Base-by-base conservation (phyloP, 2,888 invertebrate genomes). In the Sylvicola fuscatus region DNA sequence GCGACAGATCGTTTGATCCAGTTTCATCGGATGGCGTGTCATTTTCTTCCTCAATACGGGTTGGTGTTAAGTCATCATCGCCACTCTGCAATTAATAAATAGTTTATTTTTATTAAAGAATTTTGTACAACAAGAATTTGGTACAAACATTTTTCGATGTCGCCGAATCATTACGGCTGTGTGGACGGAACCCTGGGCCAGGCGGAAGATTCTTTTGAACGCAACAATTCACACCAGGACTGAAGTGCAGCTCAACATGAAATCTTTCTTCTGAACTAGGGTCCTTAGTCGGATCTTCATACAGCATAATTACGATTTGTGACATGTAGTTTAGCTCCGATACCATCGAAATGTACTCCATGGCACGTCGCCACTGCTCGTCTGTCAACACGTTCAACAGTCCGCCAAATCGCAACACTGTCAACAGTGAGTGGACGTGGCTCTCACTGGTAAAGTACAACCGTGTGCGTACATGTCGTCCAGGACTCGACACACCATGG, bases 321-420 rank as follows among this genome's bases (percentile, higher is more conserved):
- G 95, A 93, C 87, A 98, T 90, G 60, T 98, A 98, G 64, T 98
- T 98, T 21, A 98, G 69, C 58, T 98, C 98, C 0, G 95, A 89
- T 5, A 97, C 93, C 70, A 89, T 87, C 14, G 86, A 86, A 15
- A 98, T 81, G 54, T 97, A 99, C 52, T 97, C 90, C 92, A 97
- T 92, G 0, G 98, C 97, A 40, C 95, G 71, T 11, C 83, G 74
- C 98, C 98, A 99, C 53, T 98, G 97, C 54, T 93, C 90, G 55
- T 98, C 97, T 47, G 76, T 83, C 21, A 72, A 54, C 29, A 84
- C 87, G 57, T 87, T 81, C 8, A 89, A 64, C 37, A 95, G 61
- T 14, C 87, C 90, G 10, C 95, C 95, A 55, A 82, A 90, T 42
- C 95, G 69, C 35, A 99, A 68, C 39, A 97, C 86, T 3, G 95